Conservation (phyloP, 2,797 vertebrate genomes). For the Alca torda region DNA sequence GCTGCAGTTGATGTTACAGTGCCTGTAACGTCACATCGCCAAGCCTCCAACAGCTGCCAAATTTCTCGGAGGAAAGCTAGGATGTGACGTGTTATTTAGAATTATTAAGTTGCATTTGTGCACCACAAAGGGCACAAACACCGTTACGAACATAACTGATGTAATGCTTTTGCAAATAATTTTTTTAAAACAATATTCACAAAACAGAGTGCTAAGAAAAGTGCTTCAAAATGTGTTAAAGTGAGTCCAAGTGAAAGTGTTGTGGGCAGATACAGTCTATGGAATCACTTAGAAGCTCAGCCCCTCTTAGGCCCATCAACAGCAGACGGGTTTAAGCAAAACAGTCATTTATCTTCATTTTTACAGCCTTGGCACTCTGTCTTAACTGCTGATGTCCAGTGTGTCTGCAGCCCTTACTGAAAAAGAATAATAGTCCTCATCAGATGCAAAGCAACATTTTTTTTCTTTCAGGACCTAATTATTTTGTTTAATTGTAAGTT, state of each 20-base stretch:
- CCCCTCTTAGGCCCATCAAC: not conserved
- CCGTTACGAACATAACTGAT: not conserved
- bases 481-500: conserved; percentile 1
- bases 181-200: not conserved
- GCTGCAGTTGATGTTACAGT: not conserved
- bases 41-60: not conserved
- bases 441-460: not conserved
- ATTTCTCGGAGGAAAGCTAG: not conserved
- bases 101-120: not conserved
- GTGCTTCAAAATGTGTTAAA: not conserved
- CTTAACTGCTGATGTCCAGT: not conserved
- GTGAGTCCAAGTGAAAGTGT: not conserved
- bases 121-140: not conserved
- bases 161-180: not conserved
- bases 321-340: not conserved
- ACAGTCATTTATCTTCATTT: not conserved
- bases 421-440: not conserved
- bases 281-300: not conserved
- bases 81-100: not conserved
- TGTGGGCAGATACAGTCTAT: not conserved
- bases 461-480: not conserved
- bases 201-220: not conserved
- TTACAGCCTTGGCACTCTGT: not conserved
- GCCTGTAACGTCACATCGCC: not conserved
- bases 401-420: not conserved